phyloP scores from a whole-genome alignment of 2,797 vertebrate genomes.

The Gymnoscopelus braueri region DNA sequence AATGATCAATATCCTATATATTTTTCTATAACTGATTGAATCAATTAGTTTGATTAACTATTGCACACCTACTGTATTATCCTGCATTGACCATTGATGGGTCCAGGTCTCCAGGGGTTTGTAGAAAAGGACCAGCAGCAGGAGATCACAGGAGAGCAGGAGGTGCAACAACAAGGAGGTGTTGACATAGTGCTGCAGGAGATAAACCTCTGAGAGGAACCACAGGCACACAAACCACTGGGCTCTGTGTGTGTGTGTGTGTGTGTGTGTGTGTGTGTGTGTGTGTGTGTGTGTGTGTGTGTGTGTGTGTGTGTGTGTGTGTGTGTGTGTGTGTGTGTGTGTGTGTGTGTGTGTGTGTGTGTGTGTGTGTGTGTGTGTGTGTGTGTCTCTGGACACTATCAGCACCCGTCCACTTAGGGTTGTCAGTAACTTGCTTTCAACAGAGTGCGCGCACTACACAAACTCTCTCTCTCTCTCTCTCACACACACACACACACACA shows the following conservation, averaged over 20 bases:
- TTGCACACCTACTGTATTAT: too few relatives aligned
- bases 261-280: not conserved
- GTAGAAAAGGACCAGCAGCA: not conserved
- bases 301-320: not conserved
- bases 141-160: conserved; percentile 61
- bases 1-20: too few relatives aligned
- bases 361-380: not conserved
- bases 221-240: too few relatives aligned
- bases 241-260: conserved; percentile 14
- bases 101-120: too few relatives aligned
- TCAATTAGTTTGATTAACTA: too few relatives aligned
- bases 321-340: conserved; percentile 7
- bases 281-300: conserved; percentile 17
- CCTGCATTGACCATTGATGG: too few relatives aligned
- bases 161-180: conserved; percentile 68
- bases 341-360: conserved; percentile 4
- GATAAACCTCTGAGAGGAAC: conserved; percentile 73
- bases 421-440: conserved; percentile 71
- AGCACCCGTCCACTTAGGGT: conserved; percentile 77
- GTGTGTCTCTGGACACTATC: conserved; percentile 67
- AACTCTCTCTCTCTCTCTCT: too few relatives aligned
- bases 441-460: not conserved
- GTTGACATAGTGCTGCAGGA: conserved; percentile 71
- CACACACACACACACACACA: too few relatives aligned
- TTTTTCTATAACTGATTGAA: too few relatives aligned